Evolutionary conservation across 2,113 vertebrate species (phyloP).

Genomic region (Rhineura floridana): DNA sequence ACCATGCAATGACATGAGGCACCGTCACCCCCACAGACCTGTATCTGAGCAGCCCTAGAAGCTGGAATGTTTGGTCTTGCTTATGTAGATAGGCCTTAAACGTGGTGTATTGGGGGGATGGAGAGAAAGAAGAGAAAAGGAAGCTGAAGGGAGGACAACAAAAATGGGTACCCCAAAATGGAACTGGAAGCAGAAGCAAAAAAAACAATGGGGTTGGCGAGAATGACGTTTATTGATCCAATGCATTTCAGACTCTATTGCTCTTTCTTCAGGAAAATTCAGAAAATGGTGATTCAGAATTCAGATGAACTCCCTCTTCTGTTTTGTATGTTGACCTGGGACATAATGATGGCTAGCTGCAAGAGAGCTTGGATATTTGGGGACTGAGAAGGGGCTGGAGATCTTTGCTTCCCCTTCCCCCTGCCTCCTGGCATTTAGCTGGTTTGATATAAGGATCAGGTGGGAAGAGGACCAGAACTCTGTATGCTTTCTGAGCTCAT

Average conservation of each 20-base stretch:
- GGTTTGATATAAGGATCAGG: neutral
- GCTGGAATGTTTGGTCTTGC: neutral
- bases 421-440: neutral
- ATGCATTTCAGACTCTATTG: no score
- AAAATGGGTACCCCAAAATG: no score
- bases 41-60: neutral
- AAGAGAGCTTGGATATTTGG: neutral
- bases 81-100: neutral
- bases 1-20: neutral
- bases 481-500: neutral
- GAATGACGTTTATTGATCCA: no score
- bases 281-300: no score
- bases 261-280: no score
- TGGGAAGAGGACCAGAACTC: neutral
- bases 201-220: no score
- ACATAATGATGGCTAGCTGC: neutral
- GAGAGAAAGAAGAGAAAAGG: no score
- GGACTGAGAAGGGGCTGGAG: neutral
- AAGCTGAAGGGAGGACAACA: no score
- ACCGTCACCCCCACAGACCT: neutral
- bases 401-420: neutral
- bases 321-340: no score
- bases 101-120: neutral
- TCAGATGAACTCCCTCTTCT: no score
- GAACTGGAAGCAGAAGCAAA: no score